Conservation (phyloP, 2,797 vertebrate species). For the Takifugu rubripes region DNA sequence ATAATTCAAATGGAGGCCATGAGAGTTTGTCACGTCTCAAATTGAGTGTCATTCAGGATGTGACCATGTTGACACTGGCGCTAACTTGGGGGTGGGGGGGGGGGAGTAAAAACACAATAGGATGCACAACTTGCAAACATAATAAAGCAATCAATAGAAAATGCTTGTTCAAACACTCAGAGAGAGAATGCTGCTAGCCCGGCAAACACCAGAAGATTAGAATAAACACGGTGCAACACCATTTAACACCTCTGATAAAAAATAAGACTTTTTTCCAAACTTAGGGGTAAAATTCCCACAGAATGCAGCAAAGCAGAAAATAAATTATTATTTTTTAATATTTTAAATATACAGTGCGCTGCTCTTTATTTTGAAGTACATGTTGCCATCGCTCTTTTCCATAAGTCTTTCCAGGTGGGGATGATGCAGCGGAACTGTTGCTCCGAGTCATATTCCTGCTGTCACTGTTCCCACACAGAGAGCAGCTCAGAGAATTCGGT, state of each 20-base stretch:
- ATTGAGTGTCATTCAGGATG: slow-evolving; percentile 51
- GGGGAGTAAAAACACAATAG: slow-evolving; percentile 53
- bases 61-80: slow-evolving; percentile 34
- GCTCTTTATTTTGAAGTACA: slow-evolving; percentile 37
- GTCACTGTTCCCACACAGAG: slow-evolving; percentile 21
- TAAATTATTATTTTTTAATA: slow-evolving; percentile 68
- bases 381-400: slow-evolving; percentile 33
- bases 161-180: slow-evolving; percentile 37
- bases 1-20: slow-evolving; percentile 41
- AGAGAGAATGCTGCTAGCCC: slow-evolving; percentile 38
- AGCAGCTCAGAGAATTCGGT: slow-evolving; percentile 19
- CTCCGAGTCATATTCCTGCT: slow-evolving; percentile 26
- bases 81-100: slow-evolving; percentile 5
- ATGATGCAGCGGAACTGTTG: slow-evolving; percentile 39
- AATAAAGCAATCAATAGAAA: slow-evolving; percentile 57
- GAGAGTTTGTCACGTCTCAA: slow-evolving; percentile 25
- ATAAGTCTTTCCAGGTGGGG: slow-evolving; percentile 26
- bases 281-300: slow-evolving; percentile 51
- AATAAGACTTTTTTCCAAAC: slow-evolving; percentile 52
- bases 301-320: slow-evolving; percentile 64
- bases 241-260: slow-evolving; percentile 59
- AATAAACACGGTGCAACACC: slow-evolving; percentile 61
- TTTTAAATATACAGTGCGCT: slow-evolving; percentile 56
- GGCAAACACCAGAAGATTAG: slow-evolving; percentile 35
- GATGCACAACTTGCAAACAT: slow-evolving; percentile 56